Evolutionary conservation across 2,113 vertebrate species (phyloP).

Genomic region (Chroicocephalus ridibundus): DNA sequence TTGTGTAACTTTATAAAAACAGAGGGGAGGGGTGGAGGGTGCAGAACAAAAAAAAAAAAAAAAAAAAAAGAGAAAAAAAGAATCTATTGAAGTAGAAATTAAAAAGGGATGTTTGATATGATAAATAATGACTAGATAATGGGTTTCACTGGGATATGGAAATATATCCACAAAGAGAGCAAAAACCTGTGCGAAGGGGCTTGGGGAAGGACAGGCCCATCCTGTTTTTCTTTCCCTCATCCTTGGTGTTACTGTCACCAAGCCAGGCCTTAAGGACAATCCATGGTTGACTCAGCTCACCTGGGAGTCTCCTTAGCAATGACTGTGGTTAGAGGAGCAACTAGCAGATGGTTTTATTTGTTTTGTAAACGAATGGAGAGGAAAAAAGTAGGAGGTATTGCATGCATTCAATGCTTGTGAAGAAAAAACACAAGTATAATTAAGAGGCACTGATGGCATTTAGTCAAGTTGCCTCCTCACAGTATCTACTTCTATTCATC

Average conservation of each 20-base stretch:
- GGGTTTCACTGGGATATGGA: conserved; percentile 82
- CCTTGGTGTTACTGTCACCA: not conserved
- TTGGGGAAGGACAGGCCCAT: not conserved
- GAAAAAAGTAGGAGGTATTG: not conserved
- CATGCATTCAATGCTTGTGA: not conserved
- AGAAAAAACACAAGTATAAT: not conserved
- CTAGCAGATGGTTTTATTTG: not conserved
- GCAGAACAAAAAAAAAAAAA: not conserved
- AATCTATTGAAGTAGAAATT: conserved; percentile 46
- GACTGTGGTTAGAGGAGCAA: not conserved
- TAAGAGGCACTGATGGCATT: not conserved
- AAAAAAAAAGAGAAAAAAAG: not conserved
- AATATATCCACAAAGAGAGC: conserved; percentile 64
- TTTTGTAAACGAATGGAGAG: not conserved
- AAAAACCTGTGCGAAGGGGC: conserved; percentile 31
- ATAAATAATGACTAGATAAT: conserved; percentile 80
- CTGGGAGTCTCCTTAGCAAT: not conserved
- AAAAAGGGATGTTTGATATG: conserved; percentile 79
- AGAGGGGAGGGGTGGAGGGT: not conserved
- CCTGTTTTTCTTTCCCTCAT: not conserved
- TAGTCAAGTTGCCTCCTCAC: not conserved
- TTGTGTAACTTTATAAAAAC: conserved; percentile 67
- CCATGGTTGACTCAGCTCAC: not conserved
- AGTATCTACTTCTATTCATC: not conserved
- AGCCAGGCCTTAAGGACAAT: not conserved